These are phyloP conservation scores for Drosophila lutescens DNA, from an alignment of 2,888 invertebrate genomes.

Conservation along the genomic window DNA sequence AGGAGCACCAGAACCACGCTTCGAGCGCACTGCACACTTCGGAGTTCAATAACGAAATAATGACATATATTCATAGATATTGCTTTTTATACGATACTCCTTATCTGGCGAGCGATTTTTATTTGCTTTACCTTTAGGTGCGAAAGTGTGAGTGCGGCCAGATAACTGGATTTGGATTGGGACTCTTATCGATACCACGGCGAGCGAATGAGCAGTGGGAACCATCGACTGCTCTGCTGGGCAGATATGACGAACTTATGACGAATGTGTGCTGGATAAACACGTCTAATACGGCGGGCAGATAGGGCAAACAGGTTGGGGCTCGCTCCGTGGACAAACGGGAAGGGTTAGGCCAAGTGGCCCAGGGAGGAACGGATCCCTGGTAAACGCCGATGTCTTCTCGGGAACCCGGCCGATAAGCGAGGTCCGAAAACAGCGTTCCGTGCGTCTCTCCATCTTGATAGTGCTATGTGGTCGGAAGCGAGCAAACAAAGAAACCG, in stretches of 20 bases:
- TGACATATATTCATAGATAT: slow-evolving; percentile 79
- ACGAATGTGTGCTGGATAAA: slow-evolving; percentile 61
- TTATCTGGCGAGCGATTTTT: slow-evolving; percentile 68
- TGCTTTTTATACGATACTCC: slow-evolving; percentile 77
- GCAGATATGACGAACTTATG: slow-evolving; percentile 59
- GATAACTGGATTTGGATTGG: slow-evolving; percentile 80
- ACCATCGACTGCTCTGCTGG: slow-evolving; percentile 48
- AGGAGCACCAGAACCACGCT: slow-evolving; percentile 3
- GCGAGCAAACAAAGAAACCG: slow-evolving; percentile 44
- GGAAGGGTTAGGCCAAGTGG: slow-evolving; percentile 17
- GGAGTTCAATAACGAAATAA: slow-evolving; percentile 80
- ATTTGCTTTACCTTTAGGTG: slow-evolving; percentile 68
- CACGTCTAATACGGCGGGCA: slow-evolving; percentile 26
- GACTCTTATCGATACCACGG: slow-evolving; percentile 66
- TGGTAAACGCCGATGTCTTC: slow-evolving; percentile 1
- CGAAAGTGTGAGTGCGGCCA: slow-evolving; percentile 47
- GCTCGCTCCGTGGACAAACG: not conserved
- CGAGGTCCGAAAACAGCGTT: slow-evolving; percentile 15
- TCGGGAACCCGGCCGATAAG: slow-evolving; percentile 20
- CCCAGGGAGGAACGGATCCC: not conserved
- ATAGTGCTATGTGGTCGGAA: slow-evolving; percentile 31
- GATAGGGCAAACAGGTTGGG: slow-evolving; percentile 34
- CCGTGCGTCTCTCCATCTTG: slow-evolving; percentile 24
- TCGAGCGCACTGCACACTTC: slow-evolving; percentile 54
- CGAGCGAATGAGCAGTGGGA: slow-evolving; percentile 35